Evolutionary conservation across 37 sponge, comb jelly and placozoan genomes (phyloP), one percentile per base, ranked within the genome.

Genomic region (Chondrosia reniformis): DNA sequence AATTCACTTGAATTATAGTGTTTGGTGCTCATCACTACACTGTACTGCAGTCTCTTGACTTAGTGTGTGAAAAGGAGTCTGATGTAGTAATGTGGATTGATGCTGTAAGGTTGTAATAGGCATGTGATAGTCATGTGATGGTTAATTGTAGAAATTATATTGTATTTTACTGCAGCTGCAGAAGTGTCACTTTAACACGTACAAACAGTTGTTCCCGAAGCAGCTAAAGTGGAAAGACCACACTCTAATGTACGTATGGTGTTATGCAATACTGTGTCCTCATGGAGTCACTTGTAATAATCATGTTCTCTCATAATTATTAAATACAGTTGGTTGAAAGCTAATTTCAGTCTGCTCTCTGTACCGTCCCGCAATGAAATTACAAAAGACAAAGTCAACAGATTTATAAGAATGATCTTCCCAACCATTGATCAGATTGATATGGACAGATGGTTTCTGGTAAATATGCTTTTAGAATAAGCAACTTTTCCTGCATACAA

Each of bases 21-120:
- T 69, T 69, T 40, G 41, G 72, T 34, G 22, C 37, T 1, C 38
- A 69, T 69, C 40, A 39, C 43, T 91, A 87, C 83, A 87, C 67
- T 21, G 40, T 69, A 22, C 75, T 91, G 3, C 67, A 33, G 25
- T 91, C 92, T 6, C 44, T 91, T 40, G 88, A 91, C 52, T 55
- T 91, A n/a, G 80, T 91, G 54, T 87, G 88, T 84, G 92, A 91
- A 4, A 64, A 73, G 41, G 74, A 73, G 21, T 41, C 65, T 8
- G 40, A 85, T 63, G 74, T 42, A 67, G 46, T 76, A n/a, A 54
- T 76, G 0, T 90, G 91, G 91, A 85, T 83, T 8, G 76, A 85
- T 31, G 91, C 86, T 19, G 88, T 88, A 37, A 83, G 88, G 44
- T 4, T 30, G 22, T 21, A 19, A 66, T 5, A 32, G 33, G 33